Conservation (phyloP, 2,888 invertebrate species). For the Argyresthia albistria region DNA sequence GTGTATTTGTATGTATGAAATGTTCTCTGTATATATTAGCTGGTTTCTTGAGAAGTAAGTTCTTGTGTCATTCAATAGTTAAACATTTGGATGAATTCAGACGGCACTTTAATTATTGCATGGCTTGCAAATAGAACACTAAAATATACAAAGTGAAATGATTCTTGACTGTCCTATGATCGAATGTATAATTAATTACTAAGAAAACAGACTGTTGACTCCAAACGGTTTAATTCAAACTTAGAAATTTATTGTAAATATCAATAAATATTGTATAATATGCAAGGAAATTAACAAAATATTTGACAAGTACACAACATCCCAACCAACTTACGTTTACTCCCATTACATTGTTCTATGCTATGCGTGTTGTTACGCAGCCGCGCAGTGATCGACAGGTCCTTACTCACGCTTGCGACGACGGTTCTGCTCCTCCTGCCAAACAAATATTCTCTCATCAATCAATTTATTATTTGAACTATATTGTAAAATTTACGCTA, state of each 20-base stretch:
- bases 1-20: too few species aligned
- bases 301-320: slow-evolving; percentile 2
- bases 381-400: background rate
- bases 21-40: too few species aligned
- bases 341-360: background rate
- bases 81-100: too few species aligned
- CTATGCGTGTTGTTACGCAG: background rate
- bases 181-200: background rate
- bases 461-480: too few species aligned
- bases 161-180: too few species aligned
- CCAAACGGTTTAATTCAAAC: slow-evolving; percentile 22
- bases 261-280: background rate
- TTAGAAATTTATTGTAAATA: background rate
- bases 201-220: slow-evolving; percentile 7
- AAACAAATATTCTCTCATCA: slow-evolving; percentile 13
- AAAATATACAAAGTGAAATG: too few species aligned
- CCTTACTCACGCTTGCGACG: slow-evolving; percentile 63
- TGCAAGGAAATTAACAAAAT: background rate
- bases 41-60: too few species aligned
- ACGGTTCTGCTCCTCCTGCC: slow-evolving; percentile 63
- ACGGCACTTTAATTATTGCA: too few species aligned
- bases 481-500: too few species aligned
- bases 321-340: background rate
- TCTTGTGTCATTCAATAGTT: too few species aligned
- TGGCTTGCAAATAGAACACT: too few species aligned